Evolutionary conservation across 2,797 vertebrate genomes (phyloP), one percentile per base, ranked within the genome.

Genomic region (Antennarius maculatus): DNA sequence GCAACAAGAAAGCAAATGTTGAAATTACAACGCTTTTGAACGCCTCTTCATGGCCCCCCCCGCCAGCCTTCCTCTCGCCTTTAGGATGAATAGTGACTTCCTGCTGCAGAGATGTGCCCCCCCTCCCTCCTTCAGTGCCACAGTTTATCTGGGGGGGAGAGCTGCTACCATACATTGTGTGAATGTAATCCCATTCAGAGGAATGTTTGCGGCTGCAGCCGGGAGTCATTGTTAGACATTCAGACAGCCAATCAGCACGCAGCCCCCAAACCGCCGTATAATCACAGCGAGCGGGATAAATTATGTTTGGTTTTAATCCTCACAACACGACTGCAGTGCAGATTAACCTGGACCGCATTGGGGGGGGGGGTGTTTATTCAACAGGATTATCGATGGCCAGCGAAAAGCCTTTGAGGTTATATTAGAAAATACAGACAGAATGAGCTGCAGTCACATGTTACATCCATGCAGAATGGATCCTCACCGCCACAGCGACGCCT

Each of bases 301-400:
- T 84, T 76, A 69, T 87, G 83, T 88, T 88, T 81, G 84, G 78
- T 76, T 86, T 83, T 87, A 89, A 89, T 91, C 86, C 77, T 74
- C 74, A 16, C 69, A 84, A 64, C 76, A 74, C 61, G 58, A 52
- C 69, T 46, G 77, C 69, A 77, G 69, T 77, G 74, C 41, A 42
- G 71, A 76, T 74, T 69, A 86, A 80, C 76, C 76, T 80, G 53
- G 43, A 61, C 46, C 39, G 50, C 71, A 79, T 77, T 77, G 71
- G 72, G 69, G 76, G 80, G 64, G 39, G 41, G 71, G 55, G 27
- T 84, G 71, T 86, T 86, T 82, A 76, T 84, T 86, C 79, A 79
- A 79, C 56, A 74, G 80, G 82, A 88, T 89, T 89, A 86, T 83
- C 62, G 69, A 77, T 67, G 74, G 70, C 68, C 64, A 61, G 66